Conservation (phyloP, 2,888 invertebrate species). For the Punctoribates punctum region DNA sequence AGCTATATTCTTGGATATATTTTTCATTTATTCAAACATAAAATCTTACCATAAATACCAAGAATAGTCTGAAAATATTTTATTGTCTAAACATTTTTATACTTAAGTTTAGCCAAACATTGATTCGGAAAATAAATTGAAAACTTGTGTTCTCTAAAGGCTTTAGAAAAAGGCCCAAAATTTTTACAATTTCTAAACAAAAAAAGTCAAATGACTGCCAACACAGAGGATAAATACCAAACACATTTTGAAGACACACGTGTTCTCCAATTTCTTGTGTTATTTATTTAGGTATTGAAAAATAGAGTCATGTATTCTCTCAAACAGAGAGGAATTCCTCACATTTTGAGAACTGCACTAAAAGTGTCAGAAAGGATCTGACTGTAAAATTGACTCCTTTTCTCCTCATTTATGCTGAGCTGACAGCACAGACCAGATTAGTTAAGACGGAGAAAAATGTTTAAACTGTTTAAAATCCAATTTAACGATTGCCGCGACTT, state of each 20-base stretch:
- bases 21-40: not conserved
- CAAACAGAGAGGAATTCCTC: not conserved
- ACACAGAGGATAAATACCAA: no score
- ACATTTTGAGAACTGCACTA: not conserved
- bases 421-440: not conserved
- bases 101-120: no score
- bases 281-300: no score
- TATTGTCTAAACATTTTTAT: not conserved
- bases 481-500: slow-evolving; percentile 9
- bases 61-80: not conserved
- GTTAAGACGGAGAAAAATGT: not conserved
- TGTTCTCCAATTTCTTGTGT: no score
- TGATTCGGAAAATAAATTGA: no score
- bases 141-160: no score
- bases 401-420: not conserved
- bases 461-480: slow-evolving; percentile 2
- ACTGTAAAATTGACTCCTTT: not conserved
- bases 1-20: not conserved
- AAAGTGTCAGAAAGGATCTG: not conserved
- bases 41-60: not conserved
- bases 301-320: no score
- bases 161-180: no score
- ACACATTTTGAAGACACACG: no score
- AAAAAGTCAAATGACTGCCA: not conserved
- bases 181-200: slow-evolving; percentile 2